phyloP scores from a whole-genome alignment of 1,140 invertebrate genomes.

The Asbolus verrucosus region DNA sequence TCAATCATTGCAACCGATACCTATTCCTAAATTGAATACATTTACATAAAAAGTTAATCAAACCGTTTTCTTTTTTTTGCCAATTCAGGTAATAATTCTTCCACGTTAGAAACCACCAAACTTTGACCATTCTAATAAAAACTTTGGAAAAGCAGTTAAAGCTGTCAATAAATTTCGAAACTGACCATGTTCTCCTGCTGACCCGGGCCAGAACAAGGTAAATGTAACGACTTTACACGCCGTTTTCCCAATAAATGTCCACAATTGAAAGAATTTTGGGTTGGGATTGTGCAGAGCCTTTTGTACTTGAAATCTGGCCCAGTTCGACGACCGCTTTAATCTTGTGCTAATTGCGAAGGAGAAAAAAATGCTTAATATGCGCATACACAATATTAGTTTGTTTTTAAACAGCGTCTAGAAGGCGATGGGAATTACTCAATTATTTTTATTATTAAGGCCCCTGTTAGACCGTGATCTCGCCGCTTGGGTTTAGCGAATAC shows the following conservation, averaged over 20 bases:
- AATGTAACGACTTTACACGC: conserved; percentile 2
- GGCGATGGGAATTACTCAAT: no score
- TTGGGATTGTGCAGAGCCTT: conserved; percentile 6
- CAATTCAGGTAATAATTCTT: conserved; percentile 2
- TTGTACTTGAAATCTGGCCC: no score
- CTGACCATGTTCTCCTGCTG: neutral
- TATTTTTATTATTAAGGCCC: no score
- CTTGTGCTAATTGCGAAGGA: no score
- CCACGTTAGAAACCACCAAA: neutral
- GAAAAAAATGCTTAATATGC: no score
- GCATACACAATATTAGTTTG: no score
- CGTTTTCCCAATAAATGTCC: conserved; percentile 13
- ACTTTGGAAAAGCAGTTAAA: neutral
- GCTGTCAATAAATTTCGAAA: neutral
- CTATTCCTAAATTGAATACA: neutral
- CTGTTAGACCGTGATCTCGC: no score
- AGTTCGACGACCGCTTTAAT: no score
- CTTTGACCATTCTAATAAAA: neutral
- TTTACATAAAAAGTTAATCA: conserved; percentile 17
- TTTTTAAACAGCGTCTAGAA: no score
- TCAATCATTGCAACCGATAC: neutral
- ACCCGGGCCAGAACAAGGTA: neutral
- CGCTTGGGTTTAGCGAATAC: no score
- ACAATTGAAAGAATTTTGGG: conserved; percentile 11
- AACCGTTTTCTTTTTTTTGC: neutral